Evolutionary conservation across 2,888 invertebrate genomes (phyloP).

Genomic region (Cabera pusaria): DNA sequence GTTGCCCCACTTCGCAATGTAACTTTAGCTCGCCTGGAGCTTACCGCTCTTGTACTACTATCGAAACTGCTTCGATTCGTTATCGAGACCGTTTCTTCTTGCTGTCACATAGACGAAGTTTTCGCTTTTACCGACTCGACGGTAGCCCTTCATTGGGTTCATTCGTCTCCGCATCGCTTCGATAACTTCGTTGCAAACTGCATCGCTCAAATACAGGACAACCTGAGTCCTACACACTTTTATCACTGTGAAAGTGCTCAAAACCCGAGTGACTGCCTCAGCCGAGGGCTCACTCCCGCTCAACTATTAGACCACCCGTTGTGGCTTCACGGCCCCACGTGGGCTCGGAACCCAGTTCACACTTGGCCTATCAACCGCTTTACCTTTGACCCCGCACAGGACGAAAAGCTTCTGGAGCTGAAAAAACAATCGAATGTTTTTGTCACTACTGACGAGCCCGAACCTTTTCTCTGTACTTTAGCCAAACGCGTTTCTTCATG

Average conservation of each 20-base stretch:
- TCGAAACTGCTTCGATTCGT: slow-evolving; percentile 1
- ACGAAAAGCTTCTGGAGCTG: too few species aligned
- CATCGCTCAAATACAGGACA: slow-evolving; percentile 1
- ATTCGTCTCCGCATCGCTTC: slow-evolving; percentile 12
- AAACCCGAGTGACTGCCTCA: slow-evolving; percentile 12
- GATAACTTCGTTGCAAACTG: slow-evolving; percentile 8
- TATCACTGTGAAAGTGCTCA: slow-evolving; percentile 7
- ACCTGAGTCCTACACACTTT: slow-evolving; percentile 1
- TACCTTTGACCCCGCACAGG: too few species aligned
- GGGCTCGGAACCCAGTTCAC: background rate
- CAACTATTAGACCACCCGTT: slow-evolving; percentile 6
- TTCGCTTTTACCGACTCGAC: slow-evolving; percentile 1
- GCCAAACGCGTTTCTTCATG: slow-evolving; percentile 2
- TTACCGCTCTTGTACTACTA: slow-evolving; percentile 2
- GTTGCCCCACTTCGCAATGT: slow-evolving; percentile 2
- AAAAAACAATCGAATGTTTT: too few species aligned
- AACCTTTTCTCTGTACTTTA: background rate
- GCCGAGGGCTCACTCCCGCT: slow-evolving; percentile 15
- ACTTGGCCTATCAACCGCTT: slow-evolving; percentile 1
- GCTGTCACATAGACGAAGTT: background rate
- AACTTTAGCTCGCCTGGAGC: slow-evolving; percentile 5
- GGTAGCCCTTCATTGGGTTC: slow-evolving; percentile 8
- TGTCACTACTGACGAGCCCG: too few species aligned
- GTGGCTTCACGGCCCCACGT: slow-evolving; percentile 1
- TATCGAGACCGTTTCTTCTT: background rate